Percentiles rank a stretch among this genome's conserved stretches.
Conservation (phyloP, 1,140 invertebrate genomes). For the Lerema accius region DNA sequence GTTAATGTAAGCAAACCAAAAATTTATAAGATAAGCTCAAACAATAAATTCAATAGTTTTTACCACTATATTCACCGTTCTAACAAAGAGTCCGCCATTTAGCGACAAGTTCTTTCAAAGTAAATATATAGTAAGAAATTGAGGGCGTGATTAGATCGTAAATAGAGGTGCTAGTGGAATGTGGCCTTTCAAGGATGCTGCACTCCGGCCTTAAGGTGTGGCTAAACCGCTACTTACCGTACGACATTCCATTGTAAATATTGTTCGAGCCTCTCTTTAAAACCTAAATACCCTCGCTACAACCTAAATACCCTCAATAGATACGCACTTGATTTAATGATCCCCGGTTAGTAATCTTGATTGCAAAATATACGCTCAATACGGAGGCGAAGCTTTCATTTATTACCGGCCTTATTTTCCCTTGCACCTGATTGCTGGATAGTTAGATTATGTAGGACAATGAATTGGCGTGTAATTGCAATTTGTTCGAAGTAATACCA, state of each 20-base stretch:
- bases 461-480: conserved; percentile 29
- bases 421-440: neutral
- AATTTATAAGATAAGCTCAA: too few species aligned
- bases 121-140: neutral
- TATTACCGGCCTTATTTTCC: conserved; percentile 15
- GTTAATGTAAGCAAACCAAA: too few species aligned
- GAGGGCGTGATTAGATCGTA: conserved; percentile 41
- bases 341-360: conserved; percentile 14
- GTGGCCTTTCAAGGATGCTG: conserved; percentile 80
- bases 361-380: conserved; percentile 1
- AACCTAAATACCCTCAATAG: conserved; percentile 41
- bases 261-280: conserved; percentile 52
- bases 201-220: conserved; percentile 66
- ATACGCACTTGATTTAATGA: conserved; percentile 25
- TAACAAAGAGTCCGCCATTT: too few species aligned
- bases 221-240: conserved; percentile 43
- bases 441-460: conserved; percentile 22
- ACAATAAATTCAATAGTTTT: too few species aligned
- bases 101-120: neutral
- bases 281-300: conserved; percentile 46
- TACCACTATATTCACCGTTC: too few species aligned
- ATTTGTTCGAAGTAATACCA: conserved; percentile 17
- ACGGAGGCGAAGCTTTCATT: conserved; percentile 10
- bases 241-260: conserved; percentile 71
- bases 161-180: conserved; percentile 65